Percentiles rank a stretch among this genome's conserved stretches.
phyloP scores from a whole-genome alignment of 1,140 invertebrate genomes.

The Ostrea denselamellosa region DNA sequence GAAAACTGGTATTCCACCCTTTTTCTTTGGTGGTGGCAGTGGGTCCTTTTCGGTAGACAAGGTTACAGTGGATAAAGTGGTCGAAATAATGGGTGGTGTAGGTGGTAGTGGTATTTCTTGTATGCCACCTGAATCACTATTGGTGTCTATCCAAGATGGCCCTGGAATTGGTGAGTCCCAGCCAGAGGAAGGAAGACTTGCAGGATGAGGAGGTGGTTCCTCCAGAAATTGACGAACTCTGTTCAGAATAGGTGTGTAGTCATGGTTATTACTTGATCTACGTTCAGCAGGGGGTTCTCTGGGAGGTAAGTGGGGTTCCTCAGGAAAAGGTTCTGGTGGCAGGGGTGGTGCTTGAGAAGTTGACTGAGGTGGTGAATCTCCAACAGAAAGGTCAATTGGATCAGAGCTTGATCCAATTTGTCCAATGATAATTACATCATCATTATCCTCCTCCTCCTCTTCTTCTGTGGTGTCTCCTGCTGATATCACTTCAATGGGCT shows the following conservation, averaged over 20 bases:
- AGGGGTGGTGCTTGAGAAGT: conserved; percentile 4
- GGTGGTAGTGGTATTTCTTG: conserved; percentile 33
- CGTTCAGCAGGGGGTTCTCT: conserved; percentile 43
- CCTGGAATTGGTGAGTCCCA: conserved; percentile 73
- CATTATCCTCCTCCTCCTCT: conserved; percentile 57
- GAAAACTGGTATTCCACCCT: conserved; percentile 17
- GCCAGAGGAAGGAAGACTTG: conserved; percentile 58
- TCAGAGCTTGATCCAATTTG: neutral
- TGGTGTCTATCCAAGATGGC: conserved; percentile 60
- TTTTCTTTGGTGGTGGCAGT: conserved; percentile 51
- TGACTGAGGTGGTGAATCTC: conserved; percentile 19
- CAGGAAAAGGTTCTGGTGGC: conserved; percentile 13
- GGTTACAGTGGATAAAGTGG: neutral
- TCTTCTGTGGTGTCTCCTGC: conserved; percentile 57
- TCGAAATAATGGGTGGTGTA: neutral
- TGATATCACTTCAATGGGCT: conserved; percentile 53
- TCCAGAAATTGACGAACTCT: conserved; percentile 47
- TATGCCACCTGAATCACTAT: neutral
- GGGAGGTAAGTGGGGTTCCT: neutral
- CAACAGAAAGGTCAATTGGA: conserved; percentile 35
- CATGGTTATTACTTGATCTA: conserved; percentile 3
- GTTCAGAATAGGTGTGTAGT: conserved; percentile 42
- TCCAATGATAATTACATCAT: conserved; percentile 63
- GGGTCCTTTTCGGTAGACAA: conserved; percentile 23
- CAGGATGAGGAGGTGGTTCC: conserved; percentile 13